A percentile compares a stretch with the other conserved stretches of the same genome.
Conservation (phyloP, 2,888 invertebrate species). For the Trypoxylon attenuatum region DNA sequence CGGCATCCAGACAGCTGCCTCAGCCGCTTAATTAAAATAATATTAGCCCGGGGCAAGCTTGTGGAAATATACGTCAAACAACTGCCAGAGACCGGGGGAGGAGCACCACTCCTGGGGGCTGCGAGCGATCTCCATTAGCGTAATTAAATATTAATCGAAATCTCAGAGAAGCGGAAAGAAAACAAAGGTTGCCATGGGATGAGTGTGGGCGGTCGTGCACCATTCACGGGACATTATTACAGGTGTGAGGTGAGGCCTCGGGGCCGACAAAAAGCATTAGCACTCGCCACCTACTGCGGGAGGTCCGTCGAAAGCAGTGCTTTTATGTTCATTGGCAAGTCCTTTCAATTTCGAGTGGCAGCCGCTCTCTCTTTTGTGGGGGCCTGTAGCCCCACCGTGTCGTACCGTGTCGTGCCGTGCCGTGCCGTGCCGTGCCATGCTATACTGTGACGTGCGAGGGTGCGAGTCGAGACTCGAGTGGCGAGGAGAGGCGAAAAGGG, state of each 20-base stretch:
- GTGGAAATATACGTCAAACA: background rate
- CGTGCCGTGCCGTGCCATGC: conserved; percentile 24
- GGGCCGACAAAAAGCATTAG: conserved; percentile 31
- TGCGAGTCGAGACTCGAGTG: no score
- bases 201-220: background rate
- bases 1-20: background rate
- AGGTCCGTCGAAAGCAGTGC: conserved; percentile 11
- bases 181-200: background rate
- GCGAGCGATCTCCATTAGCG: background rate
- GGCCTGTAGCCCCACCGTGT: no score
- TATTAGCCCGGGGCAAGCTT: background rate
- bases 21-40: background rate
- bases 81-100: no score
- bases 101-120: background rate
- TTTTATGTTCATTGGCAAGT: conserved; percentile 34
- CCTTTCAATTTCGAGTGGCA: conserved; percentile 39
- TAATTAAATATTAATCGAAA: background rate
- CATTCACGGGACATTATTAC: conserved; percentile 27
- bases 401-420: conserved; percentile 29
- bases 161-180: background rate
- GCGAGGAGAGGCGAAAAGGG: no score
- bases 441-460: conserved; percentile 15
- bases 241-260: conserved; percentile 26
- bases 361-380: conserved; percentile 41
- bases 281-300: conserved; percentile 19